Conservation (phyloP, 2,888 invertebrate genomes). For the Tinea trinotella region DNA sequence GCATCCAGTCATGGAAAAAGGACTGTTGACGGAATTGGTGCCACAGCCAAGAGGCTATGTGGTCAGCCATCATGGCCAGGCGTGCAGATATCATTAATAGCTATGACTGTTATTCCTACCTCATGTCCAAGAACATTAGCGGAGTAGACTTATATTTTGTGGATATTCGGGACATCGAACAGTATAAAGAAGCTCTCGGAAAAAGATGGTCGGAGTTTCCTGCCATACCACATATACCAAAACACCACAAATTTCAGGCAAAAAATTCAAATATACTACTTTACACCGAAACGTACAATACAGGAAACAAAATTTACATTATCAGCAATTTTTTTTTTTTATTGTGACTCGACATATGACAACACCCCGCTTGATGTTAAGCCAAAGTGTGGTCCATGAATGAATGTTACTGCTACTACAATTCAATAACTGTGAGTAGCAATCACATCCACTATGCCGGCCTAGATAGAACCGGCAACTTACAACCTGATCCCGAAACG, state of each 20-base stretch:
- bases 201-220: slow-evolving; percentile 17
- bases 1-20: slow-evolving; percentile 22
- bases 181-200: slow-evolving; percentile 11
- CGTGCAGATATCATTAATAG: not conserved
- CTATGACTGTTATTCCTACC: slow-evolving; percentile 18
- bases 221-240: slow-evolving; percentile 18
- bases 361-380: too few species aligned
- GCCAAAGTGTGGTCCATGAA: too few species aligned
- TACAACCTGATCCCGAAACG: too few species aligned
- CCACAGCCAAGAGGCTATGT: slow-evolving; percentile 19
- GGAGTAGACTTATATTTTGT: slow-evolving; percentile 14
- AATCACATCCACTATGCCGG: too few species aligned
- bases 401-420: too few species aligned
- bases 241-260: slow-evolving; percentile 19
- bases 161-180: slow-evolving; percentile 9
- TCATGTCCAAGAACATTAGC: slow-evolving; percentile 1
- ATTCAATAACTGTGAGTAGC: too few species aligned
- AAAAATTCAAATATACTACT: not conserved
- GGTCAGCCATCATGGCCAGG: too few species aligned
- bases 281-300: slow-evolving; percentile 16
- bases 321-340: too few species aligned
- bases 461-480: too few species aligned
- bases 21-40: slow-evolving; percentile 21
- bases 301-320: slow-evolving; percentile 3
- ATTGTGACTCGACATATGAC: too few species aligned